These are phyloP conservation scores for Sarcophaga variegata DNA, from an alignment of 2,888 invertebrate species.

Conservation along the genomic window DNA sequence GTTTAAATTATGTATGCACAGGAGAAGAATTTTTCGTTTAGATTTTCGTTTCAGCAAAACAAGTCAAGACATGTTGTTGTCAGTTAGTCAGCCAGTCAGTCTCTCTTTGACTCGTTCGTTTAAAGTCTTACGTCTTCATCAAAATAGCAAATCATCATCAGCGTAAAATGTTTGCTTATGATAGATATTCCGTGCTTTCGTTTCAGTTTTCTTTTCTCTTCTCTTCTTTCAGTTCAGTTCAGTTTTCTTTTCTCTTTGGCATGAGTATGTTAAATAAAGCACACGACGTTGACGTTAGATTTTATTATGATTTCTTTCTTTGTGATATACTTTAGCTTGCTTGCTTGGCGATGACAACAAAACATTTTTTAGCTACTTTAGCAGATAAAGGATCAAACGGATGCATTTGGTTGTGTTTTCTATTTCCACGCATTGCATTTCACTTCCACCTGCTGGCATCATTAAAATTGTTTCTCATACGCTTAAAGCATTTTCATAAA, in stretches of 20 bases:
- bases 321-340: slow-evolving; percentile 29
- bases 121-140: slow-evolving; percentile 7
- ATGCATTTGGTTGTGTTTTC: background rate
- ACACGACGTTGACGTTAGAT: background rate
- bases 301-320: slow-evolving; percentile 28
- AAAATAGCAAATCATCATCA: slow-evolving; percentile 47
- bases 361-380: slow-evolving; percentile 55
- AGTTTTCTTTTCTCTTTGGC: background rate
- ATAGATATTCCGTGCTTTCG: slow-evolving; percentile 33
- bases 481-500: background rate
- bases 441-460: background rate
- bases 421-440: slow-evolving; percentile 13
- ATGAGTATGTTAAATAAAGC: background rate
- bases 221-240: no score
- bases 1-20: slow-evolving; percentile 28
- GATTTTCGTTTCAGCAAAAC: no score
- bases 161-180: slow-evolving; percentile 58
- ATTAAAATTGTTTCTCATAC: background rate
- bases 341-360: slow-evolving; percentile 38
- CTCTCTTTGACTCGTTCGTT: background rate
- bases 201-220: background rate
- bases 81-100: no score
- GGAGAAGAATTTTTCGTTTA: no score
- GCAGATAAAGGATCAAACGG: slow-evolving; percentile 1
- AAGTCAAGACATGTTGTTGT: no score